Evolutionary conservation across 1,140 invertebrate species (phyloP).

Genomic region (Atta cephalotes): DNA sequence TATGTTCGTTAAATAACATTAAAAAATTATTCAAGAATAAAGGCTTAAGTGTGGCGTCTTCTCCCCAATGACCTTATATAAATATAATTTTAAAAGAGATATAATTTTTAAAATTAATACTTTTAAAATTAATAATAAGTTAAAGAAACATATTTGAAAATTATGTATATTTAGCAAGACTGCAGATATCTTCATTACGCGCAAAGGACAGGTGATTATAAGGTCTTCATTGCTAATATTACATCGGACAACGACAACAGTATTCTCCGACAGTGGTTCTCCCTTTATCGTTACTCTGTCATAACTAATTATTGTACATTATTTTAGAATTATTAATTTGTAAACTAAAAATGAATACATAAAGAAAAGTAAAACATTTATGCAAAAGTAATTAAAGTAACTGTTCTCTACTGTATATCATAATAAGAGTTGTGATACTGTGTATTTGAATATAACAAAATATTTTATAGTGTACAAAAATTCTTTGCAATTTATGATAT

Average conservation of each 20-base stretch:
- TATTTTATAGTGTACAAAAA: not conserved
- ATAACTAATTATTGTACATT: not conserved
- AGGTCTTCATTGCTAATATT: conserved; percentile 72
- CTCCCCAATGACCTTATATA: not conserved
- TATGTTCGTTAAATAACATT: too few species aligned
- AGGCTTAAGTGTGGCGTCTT: too few species aligned
- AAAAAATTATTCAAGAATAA: too few species aligned
- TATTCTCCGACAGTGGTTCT: conserved; percentile 68
- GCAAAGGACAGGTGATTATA: conserved; percentile 63
- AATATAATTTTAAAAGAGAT: conserved; percentile 8
- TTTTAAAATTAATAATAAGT: not conserved
- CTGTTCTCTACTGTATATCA: not conserved
- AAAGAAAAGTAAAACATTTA: not conserved
- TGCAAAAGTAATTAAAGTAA: conserved; percentile 5
- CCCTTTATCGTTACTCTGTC: not conserved
- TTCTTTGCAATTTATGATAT: not conserved
- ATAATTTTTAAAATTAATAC: not conserved
- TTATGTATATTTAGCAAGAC: not conserved
- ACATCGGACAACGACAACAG: conserved; percentile 30
- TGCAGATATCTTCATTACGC: conserved; percentile 53
- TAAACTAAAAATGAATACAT: not conserved
- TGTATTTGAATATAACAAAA: not conserved
- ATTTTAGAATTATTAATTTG: not conserved
- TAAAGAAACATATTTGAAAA: not conserved
- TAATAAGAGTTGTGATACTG: not conserved